A percentile compares a stretch with the other conserved stretches of the same genome.
Conservation (phyloP, 2,797 vertebrate genomes). For the Pteronotus mesoamericanus region DNA sequence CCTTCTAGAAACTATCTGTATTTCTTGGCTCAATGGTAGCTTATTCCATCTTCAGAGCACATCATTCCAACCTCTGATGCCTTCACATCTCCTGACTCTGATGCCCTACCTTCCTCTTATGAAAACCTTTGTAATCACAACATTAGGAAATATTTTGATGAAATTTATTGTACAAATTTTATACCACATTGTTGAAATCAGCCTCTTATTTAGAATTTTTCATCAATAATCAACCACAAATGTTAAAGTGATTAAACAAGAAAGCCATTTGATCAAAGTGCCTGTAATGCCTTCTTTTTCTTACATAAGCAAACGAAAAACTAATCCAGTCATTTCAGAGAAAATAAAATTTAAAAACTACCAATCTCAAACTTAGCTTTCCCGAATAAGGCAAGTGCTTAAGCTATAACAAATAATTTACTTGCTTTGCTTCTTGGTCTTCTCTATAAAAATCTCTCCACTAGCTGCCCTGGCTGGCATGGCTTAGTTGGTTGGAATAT, state of each 20-base stretch:
- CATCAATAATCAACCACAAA: neutral
- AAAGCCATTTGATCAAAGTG: neutral
- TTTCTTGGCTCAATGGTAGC: neutral
- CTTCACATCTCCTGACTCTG: neutral
- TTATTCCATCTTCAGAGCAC: neutral
- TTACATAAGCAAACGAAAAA: neutral
- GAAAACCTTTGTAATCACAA: neutral
- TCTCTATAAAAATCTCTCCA: neutral
- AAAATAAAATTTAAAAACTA: neutral
- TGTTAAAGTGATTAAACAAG: neutral
- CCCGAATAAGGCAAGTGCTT: neutral
- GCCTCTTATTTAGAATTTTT: neutral
- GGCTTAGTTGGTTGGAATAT: no score
- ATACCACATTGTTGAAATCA: neutral
- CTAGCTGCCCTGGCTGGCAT: neutral
- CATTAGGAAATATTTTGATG: neutral
- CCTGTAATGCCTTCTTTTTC: neutral
- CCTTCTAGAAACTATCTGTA: neutral
- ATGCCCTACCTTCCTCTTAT: neutral
- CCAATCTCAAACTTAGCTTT: neutral
- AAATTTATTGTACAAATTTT: neutral
- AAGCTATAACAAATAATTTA: neutral
- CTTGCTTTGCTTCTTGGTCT: neutral
- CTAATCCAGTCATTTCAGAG: neutral
- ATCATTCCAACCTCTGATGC: neutral